These are phyloP conservation scores for Stichopus horrens DNA, from an alignment of 53 echinoderm and acorn worm genomes.

Conservation along the genomic window DNA sequence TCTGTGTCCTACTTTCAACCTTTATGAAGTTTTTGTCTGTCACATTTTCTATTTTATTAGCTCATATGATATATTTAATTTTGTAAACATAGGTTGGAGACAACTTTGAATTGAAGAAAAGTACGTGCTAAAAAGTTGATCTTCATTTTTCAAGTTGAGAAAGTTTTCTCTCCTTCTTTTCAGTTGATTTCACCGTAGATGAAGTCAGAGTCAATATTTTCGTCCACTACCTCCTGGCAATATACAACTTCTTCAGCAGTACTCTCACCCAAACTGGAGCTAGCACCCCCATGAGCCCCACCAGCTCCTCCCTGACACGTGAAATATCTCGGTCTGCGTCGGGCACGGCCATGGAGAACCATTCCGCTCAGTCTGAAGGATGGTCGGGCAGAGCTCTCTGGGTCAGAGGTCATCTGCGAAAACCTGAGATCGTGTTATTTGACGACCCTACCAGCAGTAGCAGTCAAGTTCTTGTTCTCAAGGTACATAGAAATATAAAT, in stretches of 20 bases:
- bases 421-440: constrained; percentile 92
- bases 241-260: constrained; percentile 87
- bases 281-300: constrained; percentile 74
- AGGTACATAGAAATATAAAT: constrained; percentile 52
- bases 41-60: too few species aligned
- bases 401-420: constrained; percentile 77
- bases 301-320: constrained; percentile 55
- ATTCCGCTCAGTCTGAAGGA: constrained; percentile 36
- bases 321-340: constrained; percentile 56
- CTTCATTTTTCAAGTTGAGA: background rate
- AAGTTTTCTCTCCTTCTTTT: background rate
- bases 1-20: background rate
- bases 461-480: constrained; percentile 90
- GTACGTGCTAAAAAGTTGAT: background rate
- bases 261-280: constrained; percentile 62
- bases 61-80: too few species aligned
- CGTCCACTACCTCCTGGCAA: constrained; percentile 90
- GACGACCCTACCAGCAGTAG: constrained; percentile 91
- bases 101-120: too few species aligned
- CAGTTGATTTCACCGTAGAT: constrained; percentile 91
- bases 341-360: background rate
- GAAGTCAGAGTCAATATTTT: constrained; percentile 91
- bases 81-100: too few species aligned
- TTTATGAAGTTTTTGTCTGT: too few species aligned
- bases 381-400: constrained; percentile 55